Percentiles rank a stretch among this genome's conserved stretches.
phyloP scores from a whole-genome alignment of 2,797 vertebrate species.

The Vultur gryphus region DNA sequence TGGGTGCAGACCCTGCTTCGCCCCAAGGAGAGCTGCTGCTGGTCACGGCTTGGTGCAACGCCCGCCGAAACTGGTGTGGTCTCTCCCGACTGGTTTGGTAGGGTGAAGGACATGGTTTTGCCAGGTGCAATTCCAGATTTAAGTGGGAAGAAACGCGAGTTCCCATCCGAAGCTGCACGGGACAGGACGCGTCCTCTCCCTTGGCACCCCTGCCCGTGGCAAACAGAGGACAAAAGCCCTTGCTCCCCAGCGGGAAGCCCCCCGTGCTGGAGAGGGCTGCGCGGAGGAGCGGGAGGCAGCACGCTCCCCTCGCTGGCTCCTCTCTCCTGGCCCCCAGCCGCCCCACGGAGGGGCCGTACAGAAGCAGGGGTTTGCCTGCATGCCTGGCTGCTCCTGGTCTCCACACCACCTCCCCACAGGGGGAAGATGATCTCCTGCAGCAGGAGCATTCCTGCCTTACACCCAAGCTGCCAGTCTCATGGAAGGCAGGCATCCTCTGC shows the following conservation, averaged over 20 bases:
- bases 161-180: neutral
- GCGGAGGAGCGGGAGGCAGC: neutral
- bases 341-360: neutral
- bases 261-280: neutral
- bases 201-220: too few species aligned
- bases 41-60: rapidly evolving
- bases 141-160: neutral
- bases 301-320: neutral
- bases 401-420: neutral
- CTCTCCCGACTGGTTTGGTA: rapidly evolving
- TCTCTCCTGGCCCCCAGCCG: neutral
- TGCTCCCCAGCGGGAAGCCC: neutral
- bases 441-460: neutral
- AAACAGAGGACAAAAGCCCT: neutral
- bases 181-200: neutral
- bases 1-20: neutral
- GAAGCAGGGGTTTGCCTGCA: neutral
- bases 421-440: too few species aligned
- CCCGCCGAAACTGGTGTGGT: rapidly evolving
- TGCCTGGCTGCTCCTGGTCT: neutral
- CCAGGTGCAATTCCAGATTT: neutral
- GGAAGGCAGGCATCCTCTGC: too few species aligned
- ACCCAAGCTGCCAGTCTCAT: neutral
- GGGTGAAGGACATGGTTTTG: neutral
- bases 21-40: neutral